A percentile compares a stretch with the other conserved stretches of the same genome.
Evolutionary conservation across 2,888 invertebrate genomes (phyloP).

Genomic region (Luperina nickerlii): DNA sequence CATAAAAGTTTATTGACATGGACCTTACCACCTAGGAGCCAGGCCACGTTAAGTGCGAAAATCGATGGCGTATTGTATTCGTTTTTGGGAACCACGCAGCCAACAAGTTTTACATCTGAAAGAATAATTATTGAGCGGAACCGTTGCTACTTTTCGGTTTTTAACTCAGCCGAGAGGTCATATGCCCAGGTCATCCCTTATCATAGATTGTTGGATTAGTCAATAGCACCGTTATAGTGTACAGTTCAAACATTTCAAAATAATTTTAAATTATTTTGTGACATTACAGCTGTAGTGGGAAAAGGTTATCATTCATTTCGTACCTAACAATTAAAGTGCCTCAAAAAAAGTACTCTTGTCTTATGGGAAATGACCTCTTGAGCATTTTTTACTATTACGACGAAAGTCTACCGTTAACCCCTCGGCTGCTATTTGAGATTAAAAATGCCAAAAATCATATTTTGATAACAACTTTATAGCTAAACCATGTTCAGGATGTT

Average conservation of each 20-base stretch:
- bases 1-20: background rate
- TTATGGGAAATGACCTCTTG: too few species aligned
- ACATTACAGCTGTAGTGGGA: background rate
- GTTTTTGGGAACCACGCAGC: background rate
- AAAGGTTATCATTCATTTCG: too few species aligned
- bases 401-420: too few species aligned
- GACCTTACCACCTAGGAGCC: background rate
- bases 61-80: background rate
- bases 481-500: too few species aligned
- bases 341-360: too few species aligned
- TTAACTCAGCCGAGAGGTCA: background rate
- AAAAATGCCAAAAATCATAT: too few species aligned
- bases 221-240: background rate
- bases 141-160: background rate
- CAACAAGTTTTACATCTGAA: background rate
- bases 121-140: background rate
- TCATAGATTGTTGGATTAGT: background rate
- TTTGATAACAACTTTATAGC: too few species aligned
- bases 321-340: too few species aligned
- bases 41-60: background rate
- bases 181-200: too few species aligned
- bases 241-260: background rate
- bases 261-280: background rate
- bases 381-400: too few species aligned
- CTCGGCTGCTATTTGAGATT: too few species aligned